Evolutionary conservation across 1,140 invertebrate genomes (phyloP).

Genomic region (Mamestra configurata): DNA sequence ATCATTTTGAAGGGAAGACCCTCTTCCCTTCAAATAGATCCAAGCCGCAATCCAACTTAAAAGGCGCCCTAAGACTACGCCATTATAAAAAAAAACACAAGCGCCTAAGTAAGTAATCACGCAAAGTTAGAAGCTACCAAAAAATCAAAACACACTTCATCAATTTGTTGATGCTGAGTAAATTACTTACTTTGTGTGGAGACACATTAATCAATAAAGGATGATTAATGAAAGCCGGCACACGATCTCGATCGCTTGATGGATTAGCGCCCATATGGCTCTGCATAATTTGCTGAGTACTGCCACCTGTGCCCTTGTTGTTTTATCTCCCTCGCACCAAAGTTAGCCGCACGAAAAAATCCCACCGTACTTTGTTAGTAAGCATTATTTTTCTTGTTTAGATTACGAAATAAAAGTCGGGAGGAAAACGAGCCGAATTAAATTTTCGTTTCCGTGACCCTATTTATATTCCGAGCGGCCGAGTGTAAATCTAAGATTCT

Average conservation of each 20-base stretch:
- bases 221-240: slow-evolving; percentile 84
- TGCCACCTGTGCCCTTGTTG: slow-evolving; percentile 75
- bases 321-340: slow-evolving; percentile 52
- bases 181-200: slow-evolving; percentile 78
- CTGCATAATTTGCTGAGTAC: slow-evolving; percentile 84
- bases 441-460: slow-evolving; percentile 18
- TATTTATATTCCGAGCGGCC: slow-evolving; percentile 40
- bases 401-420: slow-evolving; percentile 26
- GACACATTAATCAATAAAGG: slow-evolving; percentile 86
- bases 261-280: slow-evolving; percentile 84
- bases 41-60: neutral
- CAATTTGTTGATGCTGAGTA: slow-evolving; percentile 64
- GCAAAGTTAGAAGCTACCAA: slow-evolving; percentile 32
- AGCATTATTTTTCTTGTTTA: slow-evolving; percentile 47
- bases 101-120: neutral
- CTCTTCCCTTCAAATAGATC: neutral
- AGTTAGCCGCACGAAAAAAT: slow-evolving; percentile 45
- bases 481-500: slow-evolving; percentile 48
- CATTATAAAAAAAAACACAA: neutral
- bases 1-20: neutral
- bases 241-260: slow-evolving; percentile 82
- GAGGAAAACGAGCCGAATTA: slow-evolving; percentile 39
- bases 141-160: slow-evolving; percentile 65
- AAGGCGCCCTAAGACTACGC: neutral
- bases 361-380: slow-evolving; percentile 13